phyloP scores from a whole-genome alignment of 1,140 invertebrate genomes.

The Oppia nitens region DNA sequence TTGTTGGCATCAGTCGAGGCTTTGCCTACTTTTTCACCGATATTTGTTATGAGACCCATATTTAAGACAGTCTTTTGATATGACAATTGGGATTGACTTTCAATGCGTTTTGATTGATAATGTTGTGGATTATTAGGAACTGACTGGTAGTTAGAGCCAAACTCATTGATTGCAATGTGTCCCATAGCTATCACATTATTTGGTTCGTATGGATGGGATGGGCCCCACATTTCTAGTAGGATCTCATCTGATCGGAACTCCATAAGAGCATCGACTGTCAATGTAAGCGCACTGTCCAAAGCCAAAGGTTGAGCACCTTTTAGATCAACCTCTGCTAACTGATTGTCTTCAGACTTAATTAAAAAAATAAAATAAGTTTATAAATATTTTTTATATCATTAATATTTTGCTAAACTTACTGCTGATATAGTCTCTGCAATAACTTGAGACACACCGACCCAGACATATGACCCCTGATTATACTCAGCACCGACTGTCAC shows the following conservation, averaged over 20 bases:
- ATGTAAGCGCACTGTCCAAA: constrained; percentile 20
- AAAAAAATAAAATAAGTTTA: neutral
- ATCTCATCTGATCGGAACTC: constrained; percentile 18
- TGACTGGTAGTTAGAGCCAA: constrained; percentile 18
- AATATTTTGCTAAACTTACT: constrained; percentile 3
- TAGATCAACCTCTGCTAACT: constrained; percentile 15
- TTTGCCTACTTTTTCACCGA: constrained; percentile 14
- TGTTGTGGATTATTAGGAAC: constrained; percentile 20
- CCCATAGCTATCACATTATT: constrained; percentile 18
- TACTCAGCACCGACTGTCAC: constrained; percentile 34
- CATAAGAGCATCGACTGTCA: constrained; percentile 13
- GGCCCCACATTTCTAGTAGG: constrained; percentile 12
- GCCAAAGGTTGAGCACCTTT: constrained; percentile 14
- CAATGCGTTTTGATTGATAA: constrained; percentile 15
- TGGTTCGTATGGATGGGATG: constrained; percentile 11
- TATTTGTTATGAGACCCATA: constrained; percentile 21
- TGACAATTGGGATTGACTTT: constrained; percentile 15
- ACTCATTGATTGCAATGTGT: constrained; percentile 19
- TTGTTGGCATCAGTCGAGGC: constrained; percentile 14
- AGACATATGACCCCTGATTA: constrained; percentile 29
- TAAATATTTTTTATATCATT: neutral
- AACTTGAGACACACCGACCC: constrained; percentile 30
- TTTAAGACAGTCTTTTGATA: constrained; percentile 17
- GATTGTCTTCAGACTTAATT: constrained; percentile 8
- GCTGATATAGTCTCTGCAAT: constrained; percentile 9